Evolutionary conservation across 2,113 vertebrate species (phyloP).

Genomic region (Poeciliopsis occidentalis): DNA sequence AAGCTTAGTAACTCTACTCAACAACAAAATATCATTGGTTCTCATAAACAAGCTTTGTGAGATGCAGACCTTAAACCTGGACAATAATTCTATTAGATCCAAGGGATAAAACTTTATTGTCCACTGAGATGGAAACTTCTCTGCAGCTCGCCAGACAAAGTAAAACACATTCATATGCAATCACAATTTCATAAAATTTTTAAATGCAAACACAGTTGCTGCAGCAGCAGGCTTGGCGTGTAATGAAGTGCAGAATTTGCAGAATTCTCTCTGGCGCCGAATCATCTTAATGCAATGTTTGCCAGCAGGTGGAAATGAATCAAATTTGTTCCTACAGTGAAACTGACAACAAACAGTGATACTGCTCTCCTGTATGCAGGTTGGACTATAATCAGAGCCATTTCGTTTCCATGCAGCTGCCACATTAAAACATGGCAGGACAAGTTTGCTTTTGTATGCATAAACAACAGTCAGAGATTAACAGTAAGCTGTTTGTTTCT

Average conservation of each 20-base stretch:
- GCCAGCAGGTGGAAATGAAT: conserved; percentile 74
- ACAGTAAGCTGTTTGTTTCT: background rate
- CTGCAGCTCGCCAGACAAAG: too few relatives aligned
- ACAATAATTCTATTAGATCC: too few relatives aligned
- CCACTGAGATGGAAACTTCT: too few relatives aligned
- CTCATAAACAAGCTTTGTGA: background rate
- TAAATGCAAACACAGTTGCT: too few relatives aligned
- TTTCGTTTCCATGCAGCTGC: conserved; percentile 57
- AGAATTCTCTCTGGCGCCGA: conserved; percentile 54
- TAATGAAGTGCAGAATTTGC: conserved; percentile 54
- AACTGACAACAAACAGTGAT: conserved; percentile 55
- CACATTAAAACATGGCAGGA: conserved; percentile 39
- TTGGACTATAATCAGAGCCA: conserved; percentile 45
- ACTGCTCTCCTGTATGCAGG: conserved; percentile 40
- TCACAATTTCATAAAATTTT: too few relatives aligned
- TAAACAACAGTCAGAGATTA: conserved; percentile 20
- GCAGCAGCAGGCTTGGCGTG: conserved; percentile 22
- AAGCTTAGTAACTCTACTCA: background rate
- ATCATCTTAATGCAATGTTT: conserved; percentile 64
- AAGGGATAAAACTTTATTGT: too few relatives aligned
- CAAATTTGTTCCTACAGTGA: conserved; percentile 70
- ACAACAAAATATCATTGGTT: background rate
- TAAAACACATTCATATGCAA: too few relatives aligned
- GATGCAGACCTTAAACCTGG: background rate
- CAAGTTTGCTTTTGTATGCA: conserved; percentile 43